Evolutionary conservation across 2,113 vertebrate genomes (phyloP).

Genomic region (Stomatorhinus ivindoensis): DNA sequence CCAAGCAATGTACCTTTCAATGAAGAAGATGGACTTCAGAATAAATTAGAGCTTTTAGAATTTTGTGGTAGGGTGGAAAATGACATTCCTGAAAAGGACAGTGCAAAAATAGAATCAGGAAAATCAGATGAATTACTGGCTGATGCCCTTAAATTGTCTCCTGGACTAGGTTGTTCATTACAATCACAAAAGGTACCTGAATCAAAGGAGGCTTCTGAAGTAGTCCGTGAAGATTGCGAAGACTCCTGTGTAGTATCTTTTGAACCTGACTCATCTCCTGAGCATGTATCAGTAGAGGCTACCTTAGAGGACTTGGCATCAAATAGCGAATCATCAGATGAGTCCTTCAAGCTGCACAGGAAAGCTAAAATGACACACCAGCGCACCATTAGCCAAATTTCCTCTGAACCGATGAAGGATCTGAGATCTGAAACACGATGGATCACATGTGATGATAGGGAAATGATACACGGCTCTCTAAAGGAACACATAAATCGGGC

Average conservation of each 20-base stretch:
- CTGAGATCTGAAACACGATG: not conserved
- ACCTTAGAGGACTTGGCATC: not conserved
- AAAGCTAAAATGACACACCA: constrained; percentile 22
- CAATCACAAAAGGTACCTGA: not conserved
- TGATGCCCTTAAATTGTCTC: not conserved
- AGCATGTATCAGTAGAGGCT: not conserved
- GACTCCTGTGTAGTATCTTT: not conserved
- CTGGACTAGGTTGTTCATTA: not conserved
- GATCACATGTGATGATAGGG: not conserved
- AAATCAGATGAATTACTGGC: not conserved
- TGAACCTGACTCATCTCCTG: not conserved
- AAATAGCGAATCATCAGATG: constrained; percentile 29
- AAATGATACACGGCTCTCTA: not conserved
- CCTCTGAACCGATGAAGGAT: not conserved
- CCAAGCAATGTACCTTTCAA: not conserved
- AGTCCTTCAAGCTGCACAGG: constrained; percentile 25
- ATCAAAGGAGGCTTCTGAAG: not conserved
- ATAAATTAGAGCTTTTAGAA: not conserved
- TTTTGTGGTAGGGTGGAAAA: not conserved
- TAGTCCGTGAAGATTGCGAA: not conserved
- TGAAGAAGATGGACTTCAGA: not conserved
- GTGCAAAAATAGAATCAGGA: not conserved
- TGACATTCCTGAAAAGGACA: not conserved
- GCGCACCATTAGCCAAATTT: not conserved
- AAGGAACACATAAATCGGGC: not conserved